A percentile compares a stretch with the other conserved stretches of the same genome.
Conservation (phyloP, 1,140 invertebrate species). For the Bacillus rossius region DNA sequence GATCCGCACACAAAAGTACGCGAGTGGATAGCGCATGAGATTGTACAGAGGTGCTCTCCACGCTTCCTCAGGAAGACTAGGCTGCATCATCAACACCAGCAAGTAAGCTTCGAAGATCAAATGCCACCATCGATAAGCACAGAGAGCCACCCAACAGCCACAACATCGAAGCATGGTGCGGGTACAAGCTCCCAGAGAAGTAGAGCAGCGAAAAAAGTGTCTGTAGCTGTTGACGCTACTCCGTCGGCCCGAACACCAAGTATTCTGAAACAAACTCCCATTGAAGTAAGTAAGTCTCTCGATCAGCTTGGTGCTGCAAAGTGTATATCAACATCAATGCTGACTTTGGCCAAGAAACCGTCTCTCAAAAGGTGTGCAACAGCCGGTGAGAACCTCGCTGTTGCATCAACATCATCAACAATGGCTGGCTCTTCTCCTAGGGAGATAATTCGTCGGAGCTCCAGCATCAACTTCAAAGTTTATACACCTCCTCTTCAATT, state of each 20-base stretch:
- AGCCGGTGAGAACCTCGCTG: background rate
- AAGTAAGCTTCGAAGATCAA: background rate
- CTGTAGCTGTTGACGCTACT: constrained; percentile 68
- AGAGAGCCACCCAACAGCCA: constrained; percentile 18
- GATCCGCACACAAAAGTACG: constrained; percentile 78
- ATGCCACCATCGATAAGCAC: background rate
- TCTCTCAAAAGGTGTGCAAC: constrained; percentile 1
- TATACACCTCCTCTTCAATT: constrained; percentile 20
- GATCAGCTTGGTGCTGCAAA: constrained; percentile 35
- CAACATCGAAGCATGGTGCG: constrained; percentile 13
- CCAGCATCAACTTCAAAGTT: constrained; percentile 13
- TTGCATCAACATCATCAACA: background rate
- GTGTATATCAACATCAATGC: constrained; percentile 29
- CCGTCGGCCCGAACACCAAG: constrained; percentile 62
- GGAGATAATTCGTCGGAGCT: constrained; percentile 3
- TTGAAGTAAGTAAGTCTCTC: constrained; percentile 59
- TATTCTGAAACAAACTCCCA: constrained; percentile 65
- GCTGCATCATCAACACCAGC: constrained; percentile 18
- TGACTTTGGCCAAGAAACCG: constrained; percentile 33
- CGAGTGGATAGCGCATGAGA: constrained; percentile 76
- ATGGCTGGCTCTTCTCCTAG: background rate
- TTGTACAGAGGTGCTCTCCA: constrained; percentile 51
- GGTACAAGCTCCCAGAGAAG: constrained; percentile 30
- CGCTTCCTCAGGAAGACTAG: constrained; percentile 48
- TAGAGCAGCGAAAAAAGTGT: constrained; percentile 57